Conservation (phyloP, 2,113 vertebrate species). For the Theristicus caerulescens region DNA sequence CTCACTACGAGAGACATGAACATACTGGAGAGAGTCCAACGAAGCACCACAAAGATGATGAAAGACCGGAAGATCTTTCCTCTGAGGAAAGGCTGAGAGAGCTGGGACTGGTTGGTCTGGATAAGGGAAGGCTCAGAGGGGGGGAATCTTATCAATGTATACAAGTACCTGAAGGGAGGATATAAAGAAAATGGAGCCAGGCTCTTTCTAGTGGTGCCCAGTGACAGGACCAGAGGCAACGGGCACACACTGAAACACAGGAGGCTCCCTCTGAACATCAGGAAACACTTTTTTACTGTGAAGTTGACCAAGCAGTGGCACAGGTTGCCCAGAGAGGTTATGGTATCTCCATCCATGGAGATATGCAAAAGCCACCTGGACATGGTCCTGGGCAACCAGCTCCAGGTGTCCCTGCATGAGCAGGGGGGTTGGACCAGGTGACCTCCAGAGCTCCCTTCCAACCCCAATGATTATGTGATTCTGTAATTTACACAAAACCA, state of each 20-base stretch:
- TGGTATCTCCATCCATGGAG: background rate
- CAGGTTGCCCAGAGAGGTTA: background rate
- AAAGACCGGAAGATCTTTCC: background rate
- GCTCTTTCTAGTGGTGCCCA: background rate
- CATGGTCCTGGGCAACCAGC: background rate
- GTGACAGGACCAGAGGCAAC: background rate
- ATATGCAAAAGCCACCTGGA: background rate
- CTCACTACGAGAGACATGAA: accelerated
- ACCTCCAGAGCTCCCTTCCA: background rate
- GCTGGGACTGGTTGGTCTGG: background rate
- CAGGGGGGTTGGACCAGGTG: background rate
- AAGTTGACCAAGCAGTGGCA: background rate
- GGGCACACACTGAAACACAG: background rate
- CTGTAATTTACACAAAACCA: background rate
- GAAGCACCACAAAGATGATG: background rate
- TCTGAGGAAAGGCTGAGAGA: background rate
- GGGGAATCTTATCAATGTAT: background rate
- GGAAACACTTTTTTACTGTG: background rate
- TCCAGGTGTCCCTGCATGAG: background rate
- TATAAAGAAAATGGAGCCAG: background rate
- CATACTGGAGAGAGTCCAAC: background rate
- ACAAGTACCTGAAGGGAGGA: background rate
- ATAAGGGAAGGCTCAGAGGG: background rate
- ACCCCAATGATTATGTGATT: background rate
- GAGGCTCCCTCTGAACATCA: background rate